Evolutionary conservation across 2,113 vertebrate species (phyloP).

Genomic region (Cyrtonyx montezumae): DNA sequence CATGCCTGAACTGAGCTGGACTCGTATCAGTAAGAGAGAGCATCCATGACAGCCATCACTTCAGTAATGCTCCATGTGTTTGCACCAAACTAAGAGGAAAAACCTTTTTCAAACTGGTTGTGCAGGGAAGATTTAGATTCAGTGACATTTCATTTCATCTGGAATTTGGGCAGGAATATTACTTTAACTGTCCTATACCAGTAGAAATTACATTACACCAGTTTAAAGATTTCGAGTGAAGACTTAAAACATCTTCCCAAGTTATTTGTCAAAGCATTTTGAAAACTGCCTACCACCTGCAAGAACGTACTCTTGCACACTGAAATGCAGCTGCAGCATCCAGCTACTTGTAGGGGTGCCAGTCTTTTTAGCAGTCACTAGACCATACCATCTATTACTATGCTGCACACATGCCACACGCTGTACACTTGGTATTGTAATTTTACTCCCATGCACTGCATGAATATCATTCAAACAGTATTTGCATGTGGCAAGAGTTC

Average conservation of each 20-base stretch:
- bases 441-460: background rate
- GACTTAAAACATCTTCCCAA: background rate
- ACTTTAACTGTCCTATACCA: background rate
- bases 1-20: background rate
- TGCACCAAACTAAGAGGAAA: background rate
- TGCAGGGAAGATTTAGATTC: background rate
- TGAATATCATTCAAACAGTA: background rate
- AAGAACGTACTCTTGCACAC: background rate
- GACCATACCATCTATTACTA: background rate
- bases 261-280: background rate
- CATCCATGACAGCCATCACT: background rate
- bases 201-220: background rate
- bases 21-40: background rate
- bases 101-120: background rate
- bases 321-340: background rate
- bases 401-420: background rate
- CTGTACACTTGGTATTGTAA: background rate
- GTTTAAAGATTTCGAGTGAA: background rate
- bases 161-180: background rate
- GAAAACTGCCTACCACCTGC: background rate
- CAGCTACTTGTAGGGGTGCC: background rate
- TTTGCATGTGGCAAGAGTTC: background rate
- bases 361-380: background rate
- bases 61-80: background rate
- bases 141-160: background rate